phyloP scores from a whole-genome alignment of 2,888 invertebrate genomes.

The Drepanosiphum platanoidis region DNA sequence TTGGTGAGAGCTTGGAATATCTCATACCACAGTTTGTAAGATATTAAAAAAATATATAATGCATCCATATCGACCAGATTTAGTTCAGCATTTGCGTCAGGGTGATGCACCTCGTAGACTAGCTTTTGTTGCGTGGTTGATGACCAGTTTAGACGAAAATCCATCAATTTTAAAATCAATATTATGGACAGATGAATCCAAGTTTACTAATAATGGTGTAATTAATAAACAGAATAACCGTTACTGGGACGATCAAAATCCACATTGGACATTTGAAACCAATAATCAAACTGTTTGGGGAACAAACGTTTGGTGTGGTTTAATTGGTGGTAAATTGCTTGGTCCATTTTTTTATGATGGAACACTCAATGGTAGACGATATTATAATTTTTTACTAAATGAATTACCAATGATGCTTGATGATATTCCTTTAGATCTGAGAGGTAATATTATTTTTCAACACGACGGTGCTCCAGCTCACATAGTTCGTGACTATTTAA shows the following conservation, averaged over 20 bases:
- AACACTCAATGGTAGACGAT: constrained; percentile 5
- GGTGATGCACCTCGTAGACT: too few relatives aligned
- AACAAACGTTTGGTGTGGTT: constrained; percentile 11
- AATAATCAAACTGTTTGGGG: constrained; percentile 14
- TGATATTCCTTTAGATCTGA: constrained; percentile 9
- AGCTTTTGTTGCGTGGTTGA: too few relatives aligned
- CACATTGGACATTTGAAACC: constrained; percentile 28
- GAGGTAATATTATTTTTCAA: neutral
- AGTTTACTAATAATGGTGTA: too few relatives aligned
- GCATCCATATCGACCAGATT: neutral
- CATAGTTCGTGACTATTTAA: too few relatives aligned
- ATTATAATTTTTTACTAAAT: constrained; percentile 4
- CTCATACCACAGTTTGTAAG: constrained; percentile 14
- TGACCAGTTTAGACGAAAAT: too few relatives aligned
- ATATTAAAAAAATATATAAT: neutral
- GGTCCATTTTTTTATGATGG: constrained; percentile 14
- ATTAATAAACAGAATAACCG: too few relatives aligned
- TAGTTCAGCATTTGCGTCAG: too few relatives aligned
- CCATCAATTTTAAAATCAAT: too few relatives aligned
- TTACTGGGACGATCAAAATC: neutral
- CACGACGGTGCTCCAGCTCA: neutral
- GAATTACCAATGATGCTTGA: neutral
- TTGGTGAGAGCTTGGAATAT: constrained; percentile 24
- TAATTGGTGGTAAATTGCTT: constrained; percentile 4
- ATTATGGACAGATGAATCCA: too few relatives aligned